phyloP scores from a whole-genome alignment of 2,888 invertebrate genomes.

The Lasioglossum malachurum region DNA sequence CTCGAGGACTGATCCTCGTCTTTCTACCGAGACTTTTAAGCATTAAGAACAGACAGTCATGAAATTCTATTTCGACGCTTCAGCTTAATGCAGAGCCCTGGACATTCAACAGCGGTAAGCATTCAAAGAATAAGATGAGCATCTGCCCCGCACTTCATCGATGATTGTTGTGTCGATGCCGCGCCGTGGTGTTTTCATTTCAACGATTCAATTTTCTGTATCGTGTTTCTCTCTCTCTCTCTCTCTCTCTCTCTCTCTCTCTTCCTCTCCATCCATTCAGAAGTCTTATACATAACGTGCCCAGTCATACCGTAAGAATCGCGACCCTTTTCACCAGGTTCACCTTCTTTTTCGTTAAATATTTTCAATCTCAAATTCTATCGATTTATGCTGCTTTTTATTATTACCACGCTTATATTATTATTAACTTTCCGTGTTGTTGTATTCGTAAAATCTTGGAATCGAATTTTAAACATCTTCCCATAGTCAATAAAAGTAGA shows the following conservation, averaged over 20 bases:
- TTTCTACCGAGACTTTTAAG: slow-evolving; percentile 20
- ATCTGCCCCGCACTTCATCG: background rate
- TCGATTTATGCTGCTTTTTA: no score
- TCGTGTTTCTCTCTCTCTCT: background rate
- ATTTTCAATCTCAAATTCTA: no score
- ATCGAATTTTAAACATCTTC: no score
- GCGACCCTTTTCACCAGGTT: no score
- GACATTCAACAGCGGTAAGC: background rate
- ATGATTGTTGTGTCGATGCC: background rate
- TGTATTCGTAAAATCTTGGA: no score
- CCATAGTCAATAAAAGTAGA: no score
- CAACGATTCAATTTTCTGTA: background rate
- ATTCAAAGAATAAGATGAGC: background rate
- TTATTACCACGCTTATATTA: no score
- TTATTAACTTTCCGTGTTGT: no score
- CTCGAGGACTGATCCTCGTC: slow-evolving; percentile 11
- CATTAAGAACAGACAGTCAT: slow-evolving; percentile 32
- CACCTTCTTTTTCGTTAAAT: no score
- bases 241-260: background rate
- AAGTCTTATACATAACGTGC: background rate
- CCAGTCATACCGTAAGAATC: no score
- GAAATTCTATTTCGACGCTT: slow-evolving; percentile 48
- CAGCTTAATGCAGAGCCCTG: slow-evolving; percentile 17
- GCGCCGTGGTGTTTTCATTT: background rate
- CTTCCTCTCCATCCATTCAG: background rate